Conservation (phyloP, 2,888 invertebrate species). For the Muschampia plurimacula region DNA sequence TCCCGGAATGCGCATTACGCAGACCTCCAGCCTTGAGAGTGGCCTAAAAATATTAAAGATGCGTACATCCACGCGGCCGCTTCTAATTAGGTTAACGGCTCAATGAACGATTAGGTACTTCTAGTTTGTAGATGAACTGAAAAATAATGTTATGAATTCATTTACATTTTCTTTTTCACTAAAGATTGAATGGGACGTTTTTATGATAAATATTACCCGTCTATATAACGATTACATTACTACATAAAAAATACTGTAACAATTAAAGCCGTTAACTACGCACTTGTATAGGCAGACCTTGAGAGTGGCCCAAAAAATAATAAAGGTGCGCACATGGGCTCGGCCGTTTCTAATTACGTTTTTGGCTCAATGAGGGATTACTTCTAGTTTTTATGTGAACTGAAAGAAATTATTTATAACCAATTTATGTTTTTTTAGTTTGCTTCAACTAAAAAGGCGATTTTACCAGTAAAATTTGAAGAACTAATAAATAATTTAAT, state of each 20-base stretch:
- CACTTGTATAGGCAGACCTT: no score
- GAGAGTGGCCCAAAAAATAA: neutral
- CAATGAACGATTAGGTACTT: neutral
- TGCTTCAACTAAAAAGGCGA: neutral
- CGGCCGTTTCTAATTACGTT: neutral
- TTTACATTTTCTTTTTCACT: neutral
- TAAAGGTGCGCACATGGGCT: neutral
- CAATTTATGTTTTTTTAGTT: neutral
- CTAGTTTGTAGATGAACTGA: neutral
- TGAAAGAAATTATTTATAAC: neutral
- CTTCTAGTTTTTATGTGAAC: neutral
- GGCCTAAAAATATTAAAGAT: slow-evolving; percentile 30
- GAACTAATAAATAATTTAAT: no score
- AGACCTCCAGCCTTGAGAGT: slow-evolving; percentile 30
- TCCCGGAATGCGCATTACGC: slow-evolving; percentile 37
- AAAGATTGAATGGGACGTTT: neutral
- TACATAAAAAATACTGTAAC: no score
- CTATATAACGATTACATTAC: no score
- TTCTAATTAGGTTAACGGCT: neutral
- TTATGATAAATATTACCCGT: no score
- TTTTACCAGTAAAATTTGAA: no score
- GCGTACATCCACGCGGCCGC: slow-evolving; percentile 12
- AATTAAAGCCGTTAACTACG: no score
- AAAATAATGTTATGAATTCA: neutral
- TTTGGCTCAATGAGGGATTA: neutral